Percentiles rank a stretch among this genome's conserved stretches.
Evolutionary conservation across 2,113 vertebrate genomes (phyloP).

Genomic region (Heterochromis multidens): DNA sequence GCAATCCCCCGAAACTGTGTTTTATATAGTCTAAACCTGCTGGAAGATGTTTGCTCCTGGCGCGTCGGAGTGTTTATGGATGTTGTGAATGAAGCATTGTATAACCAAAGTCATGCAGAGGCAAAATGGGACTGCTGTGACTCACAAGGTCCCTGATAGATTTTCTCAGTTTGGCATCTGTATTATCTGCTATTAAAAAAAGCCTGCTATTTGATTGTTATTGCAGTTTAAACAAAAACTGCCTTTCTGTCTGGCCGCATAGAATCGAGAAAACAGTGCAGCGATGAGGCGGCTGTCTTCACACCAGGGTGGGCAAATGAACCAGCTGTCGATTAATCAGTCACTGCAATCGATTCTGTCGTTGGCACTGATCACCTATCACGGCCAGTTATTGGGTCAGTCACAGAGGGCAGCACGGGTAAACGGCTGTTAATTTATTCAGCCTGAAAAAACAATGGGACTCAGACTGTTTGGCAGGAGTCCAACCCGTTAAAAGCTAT

Average conservation of each 20-base stretch:
- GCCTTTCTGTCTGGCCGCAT: conserved; percentile 27
- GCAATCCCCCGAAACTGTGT: neutral
- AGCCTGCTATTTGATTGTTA: neutral
- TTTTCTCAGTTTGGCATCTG: neutral
- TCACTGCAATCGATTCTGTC: conserved; percentile 31
- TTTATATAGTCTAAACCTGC: neutral
- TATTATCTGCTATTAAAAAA: neutral
- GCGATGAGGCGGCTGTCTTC: neutral
- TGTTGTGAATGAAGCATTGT: conserved; percentile 63
- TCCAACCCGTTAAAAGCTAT: conserved; percentile 6
- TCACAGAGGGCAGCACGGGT: neutral
- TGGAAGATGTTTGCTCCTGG: neutral
- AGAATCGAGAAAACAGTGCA: neutral
- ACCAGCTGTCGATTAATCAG: conserved; percentile 42
- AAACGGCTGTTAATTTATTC: neutral
- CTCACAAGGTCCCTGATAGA: neutral
- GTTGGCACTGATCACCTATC: conserved; percentile 36
- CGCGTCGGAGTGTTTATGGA: neutral
- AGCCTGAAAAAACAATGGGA: neutral
- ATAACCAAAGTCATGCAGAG: conserved; percentile 57
- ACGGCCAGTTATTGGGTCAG: conserved; percentile 18
- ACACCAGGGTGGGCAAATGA: neutral
- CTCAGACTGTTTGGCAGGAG: conserved; percentile 34
- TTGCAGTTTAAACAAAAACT: neutral
- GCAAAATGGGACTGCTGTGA: conserved; percentile 19